Conservation (phyloP, 2,888 invertebrate species). For the Nomada ruficornis region DNA sequence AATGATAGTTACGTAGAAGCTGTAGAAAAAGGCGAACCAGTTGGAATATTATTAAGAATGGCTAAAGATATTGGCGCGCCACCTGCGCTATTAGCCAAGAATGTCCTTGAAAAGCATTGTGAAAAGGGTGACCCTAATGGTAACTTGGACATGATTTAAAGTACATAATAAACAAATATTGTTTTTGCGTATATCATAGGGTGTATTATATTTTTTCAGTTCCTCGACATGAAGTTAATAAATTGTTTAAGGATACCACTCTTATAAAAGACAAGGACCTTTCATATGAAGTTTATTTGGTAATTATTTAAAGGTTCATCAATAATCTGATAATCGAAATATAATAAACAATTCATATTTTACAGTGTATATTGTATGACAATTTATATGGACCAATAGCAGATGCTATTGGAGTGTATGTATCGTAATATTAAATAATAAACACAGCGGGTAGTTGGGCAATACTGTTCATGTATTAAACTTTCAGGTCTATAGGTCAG, state of each 20-base stretch:
- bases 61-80: constrained; percentile 85
- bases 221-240: constrained; percentile 85
- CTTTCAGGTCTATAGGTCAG: constrained; percentile 90
- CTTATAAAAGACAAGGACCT: constrained; percentile 89
- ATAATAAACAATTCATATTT: constrained; percentile 75
- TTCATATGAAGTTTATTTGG: constrained; percentile 91
- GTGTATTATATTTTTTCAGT: constrained; percentile 84
- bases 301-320: constrained; percentile 80
- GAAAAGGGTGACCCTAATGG: constrained; percentile 74
- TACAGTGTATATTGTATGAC: constrained; percentile 92
- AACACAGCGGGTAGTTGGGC: not conserved
- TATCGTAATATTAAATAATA: constrained; percentile 58
- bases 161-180: not conserved
- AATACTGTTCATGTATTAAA: constrained; percentile 11
- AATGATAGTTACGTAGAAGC: constrained; percentile 72
- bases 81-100: constrained; percentile 87
- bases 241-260: constrained; percentile 89
- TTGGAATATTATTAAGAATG: constrained; percentile 88
- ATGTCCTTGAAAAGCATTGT: constrained; percentile 86
- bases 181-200: constrained; percentile 70
- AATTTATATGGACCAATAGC: constrained; percentile 93
- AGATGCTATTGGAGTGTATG: constrained; percentile 92
- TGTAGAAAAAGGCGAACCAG: constrained; percentile 84
- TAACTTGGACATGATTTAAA: constrained; percentile 30
- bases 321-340: constrained; percentile 55